Conservation (phyloP, 2,888 invertebrate species). For the Zhengitettix transpicula region DNA sequence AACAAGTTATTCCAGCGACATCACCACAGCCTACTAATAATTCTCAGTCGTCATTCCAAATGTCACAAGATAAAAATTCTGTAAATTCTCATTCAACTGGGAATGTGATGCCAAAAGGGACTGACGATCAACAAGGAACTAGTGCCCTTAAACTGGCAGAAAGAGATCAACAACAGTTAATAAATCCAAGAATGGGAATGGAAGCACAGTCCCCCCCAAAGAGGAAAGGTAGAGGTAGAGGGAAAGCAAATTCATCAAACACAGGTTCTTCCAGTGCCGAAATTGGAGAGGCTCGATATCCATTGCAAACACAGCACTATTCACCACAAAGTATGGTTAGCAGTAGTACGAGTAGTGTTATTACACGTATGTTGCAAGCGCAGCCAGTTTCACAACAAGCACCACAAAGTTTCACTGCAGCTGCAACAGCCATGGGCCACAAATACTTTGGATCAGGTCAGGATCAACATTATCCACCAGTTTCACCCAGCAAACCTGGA, state of each 20-base stretch:
- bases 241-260: constrained; percentile 26
- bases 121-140: too few relatives aligned
- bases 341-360: constrained; percentile 23
- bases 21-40: constrained; percentile 4
- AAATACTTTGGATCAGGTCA: constrained; percentile 23
- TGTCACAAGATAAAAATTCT: too few relatives aligned
- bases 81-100: too few relatives aligned
- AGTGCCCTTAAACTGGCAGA: too few relatives aligned
- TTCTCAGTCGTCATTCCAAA: neutral
- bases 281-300: constrained; percentile 6
- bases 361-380: constrained; percentile 42
- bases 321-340: neutral
- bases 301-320: neutral
- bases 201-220: constrained; percentile 3
- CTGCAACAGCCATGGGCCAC: constrained; percentile 27
- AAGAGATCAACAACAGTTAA: too few relatives aligned
- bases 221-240: constrained; percentile 10
- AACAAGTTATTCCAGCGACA: constrained; percentile 4
- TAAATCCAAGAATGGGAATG: neutral
- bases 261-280: constrained; percentile 30
- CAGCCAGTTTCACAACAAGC: constrained; percentile 23
- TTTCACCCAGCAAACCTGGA: neutral
- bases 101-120: too few relatives aligned
- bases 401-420: constrained; percentile 24
- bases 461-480: neutral